A percentile compares a stretch with the other conserved stretches of the same genome.
Conservation (phyloP, 2,797 vertebrate genomes). For the Nyctalus aviator region DNA sequence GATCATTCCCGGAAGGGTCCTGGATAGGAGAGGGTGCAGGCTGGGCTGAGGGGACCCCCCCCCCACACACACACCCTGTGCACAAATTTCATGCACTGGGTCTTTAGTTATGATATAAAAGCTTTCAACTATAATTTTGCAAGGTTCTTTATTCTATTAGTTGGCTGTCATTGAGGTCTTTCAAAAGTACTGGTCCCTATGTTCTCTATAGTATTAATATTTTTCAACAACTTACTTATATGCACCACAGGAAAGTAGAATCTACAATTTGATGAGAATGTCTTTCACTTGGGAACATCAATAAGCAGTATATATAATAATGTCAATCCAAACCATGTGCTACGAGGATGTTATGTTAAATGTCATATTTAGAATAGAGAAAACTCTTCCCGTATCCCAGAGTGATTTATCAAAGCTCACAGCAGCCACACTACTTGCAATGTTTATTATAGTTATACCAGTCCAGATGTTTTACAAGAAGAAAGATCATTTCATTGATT, state of each 20-base stretch:
- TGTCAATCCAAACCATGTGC: slow-evolving; percentile 40
- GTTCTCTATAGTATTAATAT: slow-evolving; percentile 50
- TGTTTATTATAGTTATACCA: slow-evolving; percentile 66
- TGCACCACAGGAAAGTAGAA: background rate
- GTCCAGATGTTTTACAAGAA: slow-evolving; percentile 59
- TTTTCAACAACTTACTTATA: slow-evolving; percentile 68
- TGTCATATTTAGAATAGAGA: slow-evolving; percentile 52
- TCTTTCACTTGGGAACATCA: slow-evolving; percentile 22
- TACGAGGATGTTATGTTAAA: slow-evolving; percentile 43
- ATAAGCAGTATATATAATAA: background rate
- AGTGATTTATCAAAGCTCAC: slow-evolving; percentile 69
- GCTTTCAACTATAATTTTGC: slow-evolving; percentile 37
- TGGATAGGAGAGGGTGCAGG: too few species aligned
- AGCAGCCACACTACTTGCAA: slow-evolving; percentile 46
- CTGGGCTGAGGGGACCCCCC: too few species aligned
- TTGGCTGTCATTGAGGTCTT: slow-evolving; percentile 19
- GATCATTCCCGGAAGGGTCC: too few species aligned
- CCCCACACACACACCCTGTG: too few species aligned
- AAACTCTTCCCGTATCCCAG: slow-evolving; percentile 40
- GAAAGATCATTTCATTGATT: slow-evolving; percentile 31
- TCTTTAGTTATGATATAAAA: slow-evolving; percentile 55
- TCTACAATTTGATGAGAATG: background rate
- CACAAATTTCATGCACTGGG: too few species aligned
- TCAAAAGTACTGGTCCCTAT: slow-evolving; percentile 55
- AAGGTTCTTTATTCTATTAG: slow-evolving; percentile 33